Conservation (phyloP, 2,797 vertebrate genomes). For the Tokudaia muenninki region DNA sequence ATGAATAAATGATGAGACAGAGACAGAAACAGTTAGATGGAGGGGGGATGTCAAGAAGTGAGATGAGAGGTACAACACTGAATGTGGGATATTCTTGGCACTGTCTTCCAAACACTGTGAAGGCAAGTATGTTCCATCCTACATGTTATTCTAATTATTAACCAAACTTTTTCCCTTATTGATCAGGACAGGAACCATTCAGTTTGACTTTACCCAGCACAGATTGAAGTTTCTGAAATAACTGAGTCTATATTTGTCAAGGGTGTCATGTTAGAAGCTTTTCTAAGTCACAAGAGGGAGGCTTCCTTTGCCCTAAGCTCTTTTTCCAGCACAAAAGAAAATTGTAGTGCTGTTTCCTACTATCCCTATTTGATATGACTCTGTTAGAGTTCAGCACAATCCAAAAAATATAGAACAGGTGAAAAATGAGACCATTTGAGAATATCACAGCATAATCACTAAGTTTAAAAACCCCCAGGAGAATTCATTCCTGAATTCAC, state of each 20-base stretch:
- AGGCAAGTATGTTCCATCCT: background rate
- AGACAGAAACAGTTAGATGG: background rate
- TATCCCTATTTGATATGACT: background rate
- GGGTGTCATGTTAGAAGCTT: background rate
- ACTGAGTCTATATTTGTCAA: background rate
- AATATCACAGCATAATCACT: background rate
- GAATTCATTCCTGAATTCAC: background rate
- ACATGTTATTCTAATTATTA: background rate
- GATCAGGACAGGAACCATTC: background rate
- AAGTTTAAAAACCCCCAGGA: background rate
- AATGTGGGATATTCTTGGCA: background rate
- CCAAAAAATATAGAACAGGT: background rate
- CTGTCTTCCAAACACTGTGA: background rate
- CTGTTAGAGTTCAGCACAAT: background rate
- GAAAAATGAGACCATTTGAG: conserved; percentile 22
- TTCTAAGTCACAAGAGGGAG: background rate
- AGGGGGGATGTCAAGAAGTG: background rate
- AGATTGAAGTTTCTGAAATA: background rate
- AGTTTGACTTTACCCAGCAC: background rate
- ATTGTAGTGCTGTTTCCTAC: background rate
- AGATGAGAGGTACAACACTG: background rate
- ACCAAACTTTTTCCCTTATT: background rate
- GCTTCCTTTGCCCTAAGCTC: background rate
- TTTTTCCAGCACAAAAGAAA: background rate
- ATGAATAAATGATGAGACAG: background rate